A percentile compares a stretch with the other conserved stretches of the same genome.
These are phyloP conservation scores for Montipora foliosa DNA, from an alignment of 64 coral and sea anemone genomes.

Conservation along the genomic window DNA sequence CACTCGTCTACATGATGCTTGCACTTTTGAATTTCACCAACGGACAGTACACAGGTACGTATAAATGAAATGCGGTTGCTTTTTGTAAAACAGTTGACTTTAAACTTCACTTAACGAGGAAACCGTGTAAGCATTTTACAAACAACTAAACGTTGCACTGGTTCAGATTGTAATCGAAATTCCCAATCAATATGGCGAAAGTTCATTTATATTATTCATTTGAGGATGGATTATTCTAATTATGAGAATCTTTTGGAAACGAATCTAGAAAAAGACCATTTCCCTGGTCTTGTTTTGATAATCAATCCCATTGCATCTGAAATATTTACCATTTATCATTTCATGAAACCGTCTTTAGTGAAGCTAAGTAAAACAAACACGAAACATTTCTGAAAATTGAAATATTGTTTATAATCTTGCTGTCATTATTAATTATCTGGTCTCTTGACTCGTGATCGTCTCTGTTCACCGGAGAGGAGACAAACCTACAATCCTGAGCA, in stretches of 20 bases:
- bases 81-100: too few relatives aligned
- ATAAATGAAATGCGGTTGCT: neutral
- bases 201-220: too few relatives aligned
- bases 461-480: neutral
- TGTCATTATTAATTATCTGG: neutral
- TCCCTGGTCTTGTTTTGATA: neutral
- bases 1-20: neutral
- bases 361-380: neutral
- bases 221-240: too few relatives aligned
- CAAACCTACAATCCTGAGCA: too few relatives aligned
- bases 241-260: too few relatives aligned
- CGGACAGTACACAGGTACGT: conserved; percentile 22
- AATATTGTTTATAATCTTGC: neutral
- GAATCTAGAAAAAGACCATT: too few relatives aligned
- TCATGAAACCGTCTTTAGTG: neutral
- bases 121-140: too few relatives aligned
- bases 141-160: too few relatives aligned
- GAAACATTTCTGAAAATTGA: neutral
- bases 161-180: too few relatives aligned
- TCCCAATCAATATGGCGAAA: too few relatives aligned
- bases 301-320: neutral
- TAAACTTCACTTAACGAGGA: neutral
- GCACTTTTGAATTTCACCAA: neutral
- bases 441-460: neutral
- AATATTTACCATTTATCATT: neutral